phyloP scores from a whole-genome alignment of 2,888 invertebrate species.

The Sinotaia quadrata region DNA sequence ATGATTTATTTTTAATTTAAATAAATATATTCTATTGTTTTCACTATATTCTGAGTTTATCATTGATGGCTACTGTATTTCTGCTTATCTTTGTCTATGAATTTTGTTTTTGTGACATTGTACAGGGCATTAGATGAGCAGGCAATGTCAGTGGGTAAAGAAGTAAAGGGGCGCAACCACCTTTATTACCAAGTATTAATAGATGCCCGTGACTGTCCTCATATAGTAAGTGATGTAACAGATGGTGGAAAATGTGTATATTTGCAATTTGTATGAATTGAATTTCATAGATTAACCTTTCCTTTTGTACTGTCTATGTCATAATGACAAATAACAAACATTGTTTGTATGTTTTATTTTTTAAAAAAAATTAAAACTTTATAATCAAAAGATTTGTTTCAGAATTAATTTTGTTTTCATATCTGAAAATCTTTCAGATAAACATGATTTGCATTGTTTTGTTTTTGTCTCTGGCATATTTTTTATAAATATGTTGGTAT shows the following conservation, averaged over 20 bases:
- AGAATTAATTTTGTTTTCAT: too few species aligned
- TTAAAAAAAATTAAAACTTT: neutral
- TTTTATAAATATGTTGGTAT: too few species aligned
- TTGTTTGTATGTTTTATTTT: neutral
- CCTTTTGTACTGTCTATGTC: neutral
- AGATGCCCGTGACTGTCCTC: slow-evolving; percentile 96
- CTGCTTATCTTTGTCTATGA: neutral
- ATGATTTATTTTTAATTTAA: neutral
- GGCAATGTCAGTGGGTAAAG: slow-evolving; percentile 49
- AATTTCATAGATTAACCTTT: neutral
- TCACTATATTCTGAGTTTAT: too few species aligned
- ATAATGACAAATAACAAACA: neutral
- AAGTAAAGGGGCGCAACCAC: slow-evolving; percentile 86
- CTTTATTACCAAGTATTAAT: slow-evolving; percentile 98
- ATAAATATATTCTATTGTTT: too few species aligned
- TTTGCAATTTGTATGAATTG: neutral
- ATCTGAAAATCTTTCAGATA: too few species aligned
- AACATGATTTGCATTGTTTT: too few species aligned
- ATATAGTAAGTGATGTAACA: slow-evolving; percentile 84
- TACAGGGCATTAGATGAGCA: slow-evolving; percentile 40
- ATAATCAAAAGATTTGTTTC: too few species aligned
- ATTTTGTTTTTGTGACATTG: neutral
- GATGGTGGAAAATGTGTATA: neutral
- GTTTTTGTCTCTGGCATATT: too few species aligned
- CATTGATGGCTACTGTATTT: too few species aligned